Conservation (phyloP, 1,140 invertebrate genomes). For the Frieseomelitta varia region DNA sequence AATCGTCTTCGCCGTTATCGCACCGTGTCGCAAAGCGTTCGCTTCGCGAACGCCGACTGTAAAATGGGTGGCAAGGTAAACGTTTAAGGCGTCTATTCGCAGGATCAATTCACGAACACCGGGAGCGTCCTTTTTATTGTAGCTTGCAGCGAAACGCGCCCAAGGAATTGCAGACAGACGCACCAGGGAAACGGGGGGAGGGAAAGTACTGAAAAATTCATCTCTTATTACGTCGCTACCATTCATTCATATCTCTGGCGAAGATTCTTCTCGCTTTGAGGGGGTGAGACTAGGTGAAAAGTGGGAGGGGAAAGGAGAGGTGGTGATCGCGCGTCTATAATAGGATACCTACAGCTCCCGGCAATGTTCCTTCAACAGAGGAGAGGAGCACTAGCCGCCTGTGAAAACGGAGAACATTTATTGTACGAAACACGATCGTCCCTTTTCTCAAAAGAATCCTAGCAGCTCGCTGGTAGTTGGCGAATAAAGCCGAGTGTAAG, state of each 20-base stretch:
- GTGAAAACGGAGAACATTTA: constrained; percentile 59
- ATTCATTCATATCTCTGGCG: constrained; percentile 30
- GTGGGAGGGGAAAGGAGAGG: not conserved
- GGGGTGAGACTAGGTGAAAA: not conserved
- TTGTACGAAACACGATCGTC: constrained; percentile 55
- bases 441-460: constrained; percentile 50
- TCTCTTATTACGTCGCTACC: constrained; percentile 42
- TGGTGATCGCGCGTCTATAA: constrained; percentile 47
- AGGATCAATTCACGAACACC: constrained; percentile 3
- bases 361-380: constrained; percentile 22
- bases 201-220: constrained; percentile 31
- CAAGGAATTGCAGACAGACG: not conserved
- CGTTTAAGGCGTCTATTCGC: not conserved
- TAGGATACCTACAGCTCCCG: constrained; percentile 26
- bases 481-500: constrained; percentile 41
- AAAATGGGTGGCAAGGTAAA: not conserved
- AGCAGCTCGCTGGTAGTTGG: constrained; percentile 23
- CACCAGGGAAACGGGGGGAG: not conserved
- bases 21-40: too few relatives aligned
- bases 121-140: not conserved
- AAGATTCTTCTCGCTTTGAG: constrained; percentile 2
- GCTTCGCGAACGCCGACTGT: too few relatives aligned
- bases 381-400: not conserved
- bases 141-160: not conserved
- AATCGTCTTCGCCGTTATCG: too few relatives aligned